Evolutionary conservation across 1,140 invertebrate species (phyloP), one percentile per base, ranked within the genome.

Genomic region (Caenorhabditis brenneri): DNA sequence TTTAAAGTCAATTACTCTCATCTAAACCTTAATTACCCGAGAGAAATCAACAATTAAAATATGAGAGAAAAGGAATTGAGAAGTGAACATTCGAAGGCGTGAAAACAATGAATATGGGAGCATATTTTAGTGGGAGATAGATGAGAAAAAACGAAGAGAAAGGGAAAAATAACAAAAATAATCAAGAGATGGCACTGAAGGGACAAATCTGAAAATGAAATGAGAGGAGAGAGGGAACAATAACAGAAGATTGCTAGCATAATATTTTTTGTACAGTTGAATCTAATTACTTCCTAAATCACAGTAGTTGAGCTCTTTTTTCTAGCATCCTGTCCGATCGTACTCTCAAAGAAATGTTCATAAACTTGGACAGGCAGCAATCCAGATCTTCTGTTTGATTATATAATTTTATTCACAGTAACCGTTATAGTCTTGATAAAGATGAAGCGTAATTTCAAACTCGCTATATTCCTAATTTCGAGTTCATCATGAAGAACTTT

Each of bases 61-160:
- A 36, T 16, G n/a, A 29, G 22, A 55, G 53, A 55, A 27, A 9
- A 55, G 19, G 24, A 27, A 65, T 31, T 65, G 10, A 36, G 36
- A 65, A 27, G 19, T 33, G 16, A 33, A 19, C 2, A 24, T 10
- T 4, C 0, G 31, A 33, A 36, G 58, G 31, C 29, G 31, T 65
- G 16, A 65, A 65, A 65, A 36, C 31, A 65, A 65, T 65, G 58
- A 65, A 65, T 65, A 65, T 24, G 58, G 58, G 31, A 65, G 58
- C 16, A 65, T 65, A 65, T 51, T 19, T 15, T 51, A 15, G 3
- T 19, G n/a, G 31, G 22, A 33, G 19, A 19, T 16, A 36, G 31
- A 36, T 33, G 16, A 36, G 15, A n/a, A 10, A 29, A 22, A 65
- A 65, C 6, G 58, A 19, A 65, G 24, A 27, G 22, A 29, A 27